Conservation (phyloP, 2,888 invertebrate species). For the Tineola bisselliella region DNA sequence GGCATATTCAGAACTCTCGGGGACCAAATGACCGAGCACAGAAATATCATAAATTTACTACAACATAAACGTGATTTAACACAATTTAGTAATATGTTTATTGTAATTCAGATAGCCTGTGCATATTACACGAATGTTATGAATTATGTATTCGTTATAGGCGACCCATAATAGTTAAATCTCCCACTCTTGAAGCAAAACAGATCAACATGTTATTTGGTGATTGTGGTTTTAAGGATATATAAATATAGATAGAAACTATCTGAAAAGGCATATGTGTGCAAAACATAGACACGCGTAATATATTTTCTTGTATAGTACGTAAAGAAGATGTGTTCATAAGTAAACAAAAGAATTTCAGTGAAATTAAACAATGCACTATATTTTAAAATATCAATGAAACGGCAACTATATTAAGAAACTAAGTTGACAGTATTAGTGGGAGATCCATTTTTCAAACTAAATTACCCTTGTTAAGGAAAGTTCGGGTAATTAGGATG, state of each 20-base stretch:
- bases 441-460: not conserved
- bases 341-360: too few relatives aligned
- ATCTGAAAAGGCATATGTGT: too few relatives aligned
- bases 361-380: too few relatives aligned
- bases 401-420: not conserved
- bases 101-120: not conserved
- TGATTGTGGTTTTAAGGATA: too few relatives aligned
- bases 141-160: too few relatives aligned
- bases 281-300: too few relatives aligned
- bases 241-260: too few relatives aligned
- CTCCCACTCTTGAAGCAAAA: too few relatives aligned
- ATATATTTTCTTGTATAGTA: too few relatives aligned
- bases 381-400: too few relatives aligned
- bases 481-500: not conserved
- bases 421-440: not conserved
- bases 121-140: not conserved
- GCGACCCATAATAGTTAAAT: not conserved
- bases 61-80: constrained; percentile 25
- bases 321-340: too few relatives aligned
- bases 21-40: constrained; percentile 23
- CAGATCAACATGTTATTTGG: too few relatives aligned
- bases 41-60: constrained; percentile 27
- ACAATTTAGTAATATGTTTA: constrained; percentile 9
- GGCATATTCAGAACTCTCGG: constrained; percentile 25
- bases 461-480: not conserved